Evolutionary conservation across 2,888 invertebrate species (phyloP).

Genomic region (Yponomeuta sedellus): DNA sequence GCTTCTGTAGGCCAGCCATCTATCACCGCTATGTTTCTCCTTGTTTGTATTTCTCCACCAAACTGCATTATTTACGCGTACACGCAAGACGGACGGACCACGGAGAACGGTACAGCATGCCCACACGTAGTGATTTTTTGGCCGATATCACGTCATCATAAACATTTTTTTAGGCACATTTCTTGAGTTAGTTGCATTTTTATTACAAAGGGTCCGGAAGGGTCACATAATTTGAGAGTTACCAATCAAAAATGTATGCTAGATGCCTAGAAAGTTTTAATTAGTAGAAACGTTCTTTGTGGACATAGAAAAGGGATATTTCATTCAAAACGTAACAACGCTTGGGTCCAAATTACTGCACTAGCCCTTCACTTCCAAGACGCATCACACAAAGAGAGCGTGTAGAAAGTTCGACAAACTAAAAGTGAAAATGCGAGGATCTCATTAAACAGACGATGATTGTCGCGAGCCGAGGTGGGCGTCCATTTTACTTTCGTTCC

Average conservation of each 20-base stretch:
- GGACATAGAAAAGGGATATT: too few relatives aligned
- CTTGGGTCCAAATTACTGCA: background rate
- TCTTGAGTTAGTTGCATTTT: background rate
- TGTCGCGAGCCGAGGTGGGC: constrained; percentile 9
- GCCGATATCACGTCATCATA: constrained; percentile 33
- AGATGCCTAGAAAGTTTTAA: too few relatives aligned
- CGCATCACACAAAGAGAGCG: constrained; percentile 31
- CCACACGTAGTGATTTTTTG: constrained; percentile 44
- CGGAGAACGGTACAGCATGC: constrained; percentile 51
- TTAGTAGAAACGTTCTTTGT: background rate
- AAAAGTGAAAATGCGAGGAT: constrained; percentile 51
- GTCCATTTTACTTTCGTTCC: constrained; percentile 24
- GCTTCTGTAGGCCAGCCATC: background rate
- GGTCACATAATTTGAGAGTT: background rate
- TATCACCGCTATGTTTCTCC: background rate
- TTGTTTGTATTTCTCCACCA: background rate
- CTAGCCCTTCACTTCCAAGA: background rate
- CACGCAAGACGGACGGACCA: background rate
- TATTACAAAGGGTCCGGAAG: background rate
- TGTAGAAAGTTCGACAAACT: constrained; percentile 48
- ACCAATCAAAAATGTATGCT: background rate
- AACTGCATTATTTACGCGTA: constrained; percentile 3
- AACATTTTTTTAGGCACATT: constrained; percentile 26
- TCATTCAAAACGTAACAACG: background rate
- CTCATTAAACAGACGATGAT: constrained; percentile 21